Evolutionary conservation across 2,113 vertebrate species (phyloP).

Genomic region (Sinocyclocheilus rhinocerous): DNA sequence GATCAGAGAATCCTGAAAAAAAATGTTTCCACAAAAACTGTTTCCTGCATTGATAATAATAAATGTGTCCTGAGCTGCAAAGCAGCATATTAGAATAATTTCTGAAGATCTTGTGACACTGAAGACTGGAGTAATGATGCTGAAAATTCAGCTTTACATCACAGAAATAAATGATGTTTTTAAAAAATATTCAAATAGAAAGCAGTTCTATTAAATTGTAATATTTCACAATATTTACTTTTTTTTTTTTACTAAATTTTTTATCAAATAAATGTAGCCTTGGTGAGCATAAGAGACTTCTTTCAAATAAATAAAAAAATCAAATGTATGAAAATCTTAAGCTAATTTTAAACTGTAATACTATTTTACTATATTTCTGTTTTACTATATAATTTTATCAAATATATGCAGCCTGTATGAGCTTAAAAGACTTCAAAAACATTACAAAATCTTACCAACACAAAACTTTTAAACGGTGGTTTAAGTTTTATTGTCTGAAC

Average conservation of each 20-base stretch:
- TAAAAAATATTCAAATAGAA: neutral
- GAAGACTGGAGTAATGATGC: neutral
- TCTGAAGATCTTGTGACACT: neutral
- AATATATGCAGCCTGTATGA: neutral
- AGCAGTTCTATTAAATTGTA: neutral
- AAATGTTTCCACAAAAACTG: neutral
- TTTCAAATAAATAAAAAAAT: too few species aligned
- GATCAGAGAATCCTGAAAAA: neutral
- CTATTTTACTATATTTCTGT: neutral
- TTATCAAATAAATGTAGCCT: too few species aligned
- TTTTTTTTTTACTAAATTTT: too few species aligned
- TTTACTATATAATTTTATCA: neutral
- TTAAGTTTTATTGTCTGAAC: neutral
- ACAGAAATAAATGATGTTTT: neutral
- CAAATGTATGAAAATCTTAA: too few species aligned
- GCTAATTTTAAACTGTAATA: neutral
- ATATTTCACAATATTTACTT: too few species aligned
- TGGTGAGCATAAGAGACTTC: too few species aligned
- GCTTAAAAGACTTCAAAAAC: neutral
- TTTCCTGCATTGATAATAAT: neutral
- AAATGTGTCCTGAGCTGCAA: neutral
- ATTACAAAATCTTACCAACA: neutral
- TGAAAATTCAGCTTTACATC: neutral
- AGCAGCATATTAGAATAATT: neutral
- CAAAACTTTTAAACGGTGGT: neutral